Evolutionary conservation across 2,888 invertebrate genomes (phyloP).

Genomic region (Congeria kusceri): DNA sequence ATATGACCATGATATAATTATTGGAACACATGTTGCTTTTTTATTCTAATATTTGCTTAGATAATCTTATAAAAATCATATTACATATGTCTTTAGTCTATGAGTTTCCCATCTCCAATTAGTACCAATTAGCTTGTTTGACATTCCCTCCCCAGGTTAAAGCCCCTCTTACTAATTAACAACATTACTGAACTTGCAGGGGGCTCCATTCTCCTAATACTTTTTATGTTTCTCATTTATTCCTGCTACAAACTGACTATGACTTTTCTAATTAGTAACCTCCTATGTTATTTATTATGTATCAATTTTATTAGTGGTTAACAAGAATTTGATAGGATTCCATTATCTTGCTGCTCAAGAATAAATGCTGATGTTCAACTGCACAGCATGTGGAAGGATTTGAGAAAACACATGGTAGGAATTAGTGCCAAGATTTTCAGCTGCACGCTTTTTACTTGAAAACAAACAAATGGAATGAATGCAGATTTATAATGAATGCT

Average conservation of each 20-base stretch:
- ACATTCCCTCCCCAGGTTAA: not conserved
- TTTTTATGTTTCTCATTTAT: slow-evolving; percentile 23
- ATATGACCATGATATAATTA: no score
- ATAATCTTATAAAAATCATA: no score
- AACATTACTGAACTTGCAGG: slow-evolving; percentile 12
- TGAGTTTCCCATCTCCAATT: not conserved
- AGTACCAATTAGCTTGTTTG: not conserved
- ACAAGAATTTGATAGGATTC: slow-evolving; percentile 55
- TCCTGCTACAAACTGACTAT: slow-evolving; percentile 5
- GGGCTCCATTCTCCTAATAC: slow-evolving; percentile 27
- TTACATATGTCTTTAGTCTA: no score
- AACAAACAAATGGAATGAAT: no score
- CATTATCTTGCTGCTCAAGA: slow-evolving; percentile 55
- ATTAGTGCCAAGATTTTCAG: no score
- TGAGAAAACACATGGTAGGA: no score
- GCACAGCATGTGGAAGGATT: slow-evolving; percentile 18
- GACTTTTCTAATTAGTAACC: slow-evolving; percentile 53
- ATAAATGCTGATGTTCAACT: slow-evolving; percentile 48
- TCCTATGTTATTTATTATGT: slow-evolving; percentile 55
- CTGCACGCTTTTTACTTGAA: no score
- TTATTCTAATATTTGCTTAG: no score
- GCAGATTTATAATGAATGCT: no score
- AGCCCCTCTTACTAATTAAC: slow-evolving; percentile 3
- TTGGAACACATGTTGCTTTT: no score
- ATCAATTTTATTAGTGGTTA: slow-evolving; percentile 63